phyloP scores from a whole-genome alignment of 2,797 vertebrate species.

The Merluccius polli region DNA sequence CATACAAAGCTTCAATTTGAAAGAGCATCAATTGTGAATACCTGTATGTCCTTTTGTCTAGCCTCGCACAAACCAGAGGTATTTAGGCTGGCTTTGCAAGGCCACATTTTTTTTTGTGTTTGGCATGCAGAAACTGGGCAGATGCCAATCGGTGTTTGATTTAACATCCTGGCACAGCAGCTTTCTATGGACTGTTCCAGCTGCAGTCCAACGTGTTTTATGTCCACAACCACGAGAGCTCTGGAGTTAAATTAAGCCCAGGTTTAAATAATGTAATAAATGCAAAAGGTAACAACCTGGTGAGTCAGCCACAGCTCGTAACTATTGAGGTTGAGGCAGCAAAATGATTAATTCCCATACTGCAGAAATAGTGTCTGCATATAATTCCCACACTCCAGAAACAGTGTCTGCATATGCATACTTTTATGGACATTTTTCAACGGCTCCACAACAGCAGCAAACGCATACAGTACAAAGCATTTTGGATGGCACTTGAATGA shows the following conservation, averaged over 20 bases:
- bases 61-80: neutral
- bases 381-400: no score
- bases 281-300: conserved; percentile 42
- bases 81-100: neutral
- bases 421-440: neutral
- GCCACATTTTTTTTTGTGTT: conserved; percentile 9
- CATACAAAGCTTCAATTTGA: neutral
- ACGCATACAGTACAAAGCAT: neutral
- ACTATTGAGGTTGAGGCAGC: conserved; percentile 43
- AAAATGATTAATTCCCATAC: neutral
- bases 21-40: neutral
- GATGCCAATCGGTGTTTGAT: conserved; percentile 20
- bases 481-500: neutral
- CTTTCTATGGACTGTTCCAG: conserved; percentile 59
- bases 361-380: neutral
- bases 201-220: conserved; percentile 47
- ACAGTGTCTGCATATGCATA: neutral
- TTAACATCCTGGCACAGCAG: conserved; percentile 17
- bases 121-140: conserved; percentile 23
- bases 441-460: neutral
- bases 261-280: conserved; percentile 68
- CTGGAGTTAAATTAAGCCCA: conserved; percentile 59
- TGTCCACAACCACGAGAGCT: conserved; percentile 26
- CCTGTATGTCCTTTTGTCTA: neutral
- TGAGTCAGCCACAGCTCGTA: conserved; percentile 61